These are phyloP conservation scores for Enteromius radiatus DNA, from an alignment of 2,797 vertebrate genomes.

Conservation along the genomic window DNA sequence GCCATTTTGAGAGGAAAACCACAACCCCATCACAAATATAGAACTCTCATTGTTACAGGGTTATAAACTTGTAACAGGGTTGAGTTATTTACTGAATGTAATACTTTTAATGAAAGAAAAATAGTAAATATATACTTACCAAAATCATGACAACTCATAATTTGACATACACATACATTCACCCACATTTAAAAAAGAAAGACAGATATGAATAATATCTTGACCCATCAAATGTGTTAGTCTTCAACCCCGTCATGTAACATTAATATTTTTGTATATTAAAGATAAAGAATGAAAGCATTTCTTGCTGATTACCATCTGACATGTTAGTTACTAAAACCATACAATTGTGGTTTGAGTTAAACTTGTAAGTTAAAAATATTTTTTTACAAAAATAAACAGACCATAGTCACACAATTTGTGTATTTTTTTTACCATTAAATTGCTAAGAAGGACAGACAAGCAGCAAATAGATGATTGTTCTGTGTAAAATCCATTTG, in stretches of 20 bases:
- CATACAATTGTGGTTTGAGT: neutral
- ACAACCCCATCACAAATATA: neutral
- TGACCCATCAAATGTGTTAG: neutral
- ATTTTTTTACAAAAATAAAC: too few relatives aligned
- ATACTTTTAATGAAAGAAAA: neutral
- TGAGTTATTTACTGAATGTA: neutral
- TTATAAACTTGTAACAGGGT: neutral
- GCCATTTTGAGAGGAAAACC: neutral
- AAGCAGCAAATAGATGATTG: neutral
- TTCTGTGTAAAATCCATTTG: neutral
- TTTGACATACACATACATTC: neutral
- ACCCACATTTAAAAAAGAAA: neutral
- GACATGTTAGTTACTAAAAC: neutral
- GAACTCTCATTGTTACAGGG: neutral
- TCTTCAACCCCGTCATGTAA: neutral
- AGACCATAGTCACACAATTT: neutral
- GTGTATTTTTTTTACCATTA: neutral
- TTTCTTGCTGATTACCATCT: neutral
- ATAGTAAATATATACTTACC: neutral
- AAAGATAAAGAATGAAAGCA: too few relatives aligned
- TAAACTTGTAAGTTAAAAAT: neutral
- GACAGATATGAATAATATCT: neutral
- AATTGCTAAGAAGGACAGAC: neutral
- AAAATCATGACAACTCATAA: neutral
- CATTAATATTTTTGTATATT: neutral